Evolutionary conservation across 2,888 invertebrate species (phyloP), one percentile per base, ranked within the genome.

Genomic region (Troides helena): DNA sequence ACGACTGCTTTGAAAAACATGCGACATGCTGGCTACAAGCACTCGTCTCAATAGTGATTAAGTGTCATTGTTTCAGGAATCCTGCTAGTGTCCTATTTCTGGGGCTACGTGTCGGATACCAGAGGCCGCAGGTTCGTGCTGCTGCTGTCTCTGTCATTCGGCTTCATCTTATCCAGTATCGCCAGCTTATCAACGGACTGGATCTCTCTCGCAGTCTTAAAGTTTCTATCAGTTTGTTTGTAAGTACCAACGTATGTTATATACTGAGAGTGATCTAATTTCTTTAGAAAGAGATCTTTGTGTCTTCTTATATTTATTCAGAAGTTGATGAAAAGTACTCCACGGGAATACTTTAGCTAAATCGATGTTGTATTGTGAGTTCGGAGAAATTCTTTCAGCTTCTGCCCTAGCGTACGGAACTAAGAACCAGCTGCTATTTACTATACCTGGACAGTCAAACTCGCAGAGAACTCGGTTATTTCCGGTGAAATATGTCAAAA

Each of bases 21-120:
- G 50, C 50, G n/a, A 53, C 53, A 2, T 17, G 14, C n/a, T 53
- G n/a, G 1, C 5, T 17, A 18, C 18, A 30, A 2, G 18, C 53
- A 53, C 1, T 0, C 18, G 43, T 25, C 62, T 5, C 46, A 65
- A 3, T 5, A 5, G 3, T 30, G 30, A 30, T 30, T 5, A 3
- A 5, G 30, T 30, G 30, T 30, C 5, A 30, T 30, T 7, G 50
- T 79, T 81, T 2, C 80, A 92, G 92, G 92, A 50, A 92, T 92
- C 6, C 81, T 92, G 0, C 72, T 91, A n/a, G 90, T 88, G 1
- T 91, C 92, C 0, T 90, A 90, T 77, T 43, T 85, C 0, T 92
- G 92, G 92, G 92, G 92, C 63, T 92, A 90, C 76, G 80, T 92
- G 3, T 86, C 92, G 0, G 92, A 93, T 78, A 91, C 91, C 6